Evolutionary conservation across 2,113 vertebrate species (phyloP).

Genomic region (Semnornis frantzii): DNA sequence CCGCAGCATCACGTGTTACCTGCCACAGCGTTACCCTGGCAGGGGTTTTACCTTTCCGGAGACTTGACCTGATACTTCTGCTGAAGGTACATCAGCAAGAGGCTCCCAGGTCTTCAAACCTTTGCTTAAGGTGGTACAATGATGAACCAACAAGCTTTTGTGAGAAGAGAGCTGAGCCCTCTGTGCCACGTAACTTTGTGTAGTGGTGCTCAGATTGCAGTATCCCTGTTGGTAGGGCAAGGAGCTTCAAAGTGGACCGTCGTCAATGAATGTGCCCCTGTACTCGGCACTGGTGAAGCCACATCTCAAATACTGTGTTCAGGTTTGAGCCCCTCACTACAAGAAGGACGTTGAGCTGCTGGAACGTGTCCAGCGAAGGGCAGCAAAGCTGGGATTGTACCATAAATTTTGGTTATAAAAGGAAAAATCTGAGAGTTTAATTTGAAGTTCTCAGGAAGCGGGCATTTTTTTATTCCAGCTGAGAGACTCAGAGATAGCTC

Average conservation of each 20-base stretch:
- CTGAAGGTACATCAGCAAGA: not conserved
- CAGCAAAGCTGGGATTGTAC: too few relatives aligned
- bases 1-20: not conserved
- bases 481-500: too few relatives aligned
- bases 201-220: rapidly evolving
- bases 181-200: rapidly evolving
- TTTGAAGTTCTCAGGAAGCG: too few relatives aligned
- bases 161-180: not conserved
- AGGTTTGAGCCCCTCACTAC: too few relatives aligned
- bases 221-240: not conserved
- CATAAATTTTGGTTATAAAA: too few relatives aligned
- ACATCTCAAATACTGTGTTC: too few relatives aligned
- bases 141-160: not conserved
- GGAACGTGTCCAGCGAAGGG: not conserved
- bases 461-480: too few relatives aligned
- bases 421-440: too few relatives aligned
- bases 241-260: not conserved
- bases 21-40: rapidly evolving
- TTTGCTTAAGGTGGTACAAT: not conserved
- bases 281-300: too few relatives aligned
- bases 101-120: not conserved
- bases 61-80: not conserved
- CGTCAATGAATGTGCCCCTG: too few relatives aligned
- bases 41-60: not conserved
- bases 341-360: rapidly evolving